phyloP scores from a whole-genome alignment of 2,113 vertebrate species.

The Numenius arquata region DNA sequence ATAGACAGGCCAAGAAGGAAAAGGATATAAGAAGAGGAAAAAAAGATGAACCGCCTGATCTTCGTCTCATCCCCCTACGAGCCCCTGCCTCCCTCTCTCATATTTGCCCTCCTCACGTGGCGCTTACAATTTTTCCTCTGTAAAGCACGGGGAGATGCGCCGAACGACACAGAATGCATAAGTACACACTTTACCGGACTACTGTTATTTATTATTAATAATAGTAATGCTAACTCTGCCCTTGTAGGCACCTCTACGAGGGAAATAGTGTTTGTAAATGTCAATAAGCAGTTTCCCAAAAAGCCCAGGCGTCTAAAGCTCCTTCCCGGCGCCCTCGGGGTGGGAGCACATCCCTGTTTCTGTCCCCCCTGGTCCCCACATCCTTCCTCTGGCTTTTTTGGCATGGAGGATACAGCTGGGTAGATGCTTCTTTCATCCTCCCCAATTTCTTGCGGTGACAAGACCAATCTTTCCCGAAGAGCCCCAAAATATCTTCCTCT shows the following conservation, averaged over 20 bases:
- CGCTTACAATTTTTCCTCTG: background rate
- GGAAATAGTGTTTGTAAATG: background rate
- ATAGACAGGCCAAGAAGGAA: background rate
- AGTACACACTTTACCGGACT: constrained; percentile 8
- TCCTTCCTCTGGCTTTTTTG: background rate
- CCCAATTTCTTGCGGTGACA: background rate
- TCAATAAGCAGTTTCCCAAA: background rate
- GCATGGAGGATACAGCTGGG: background rate
- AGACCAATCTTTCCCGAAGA: background rate
- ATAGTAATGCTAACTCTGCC: constrained; percentile 41
- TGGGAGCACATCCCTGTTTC: background rate
- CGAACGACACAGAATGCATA: background rate
- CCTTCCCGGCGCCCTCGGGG: background rate
- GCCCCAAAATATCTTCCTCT: background rate
- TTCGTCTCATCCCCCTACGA: background rate
- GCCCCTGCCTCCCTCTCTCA: background rate
- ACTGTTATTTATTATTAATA: constrained; percentile 61
- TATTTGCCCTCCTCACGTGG: background rate
- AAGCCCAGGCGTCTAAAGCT: background rate
- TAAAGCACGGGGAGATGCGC: background rate
- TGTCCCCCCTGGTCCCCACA: background rate
- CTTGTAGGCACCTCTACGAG: constrained; percentile 41
- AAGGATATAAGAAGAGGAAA: background rate
- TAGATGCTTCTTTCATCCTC: background rate
- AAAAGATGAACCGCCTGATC: background rate